A percentile compares a stretch with the other conserved stretches of the same genome.
These are phyloP conservation scores for Drosophila prostipennis DNA, from an alignment of 2,888 invertebrate genomes.

Conservation along the genomic window DNA sequence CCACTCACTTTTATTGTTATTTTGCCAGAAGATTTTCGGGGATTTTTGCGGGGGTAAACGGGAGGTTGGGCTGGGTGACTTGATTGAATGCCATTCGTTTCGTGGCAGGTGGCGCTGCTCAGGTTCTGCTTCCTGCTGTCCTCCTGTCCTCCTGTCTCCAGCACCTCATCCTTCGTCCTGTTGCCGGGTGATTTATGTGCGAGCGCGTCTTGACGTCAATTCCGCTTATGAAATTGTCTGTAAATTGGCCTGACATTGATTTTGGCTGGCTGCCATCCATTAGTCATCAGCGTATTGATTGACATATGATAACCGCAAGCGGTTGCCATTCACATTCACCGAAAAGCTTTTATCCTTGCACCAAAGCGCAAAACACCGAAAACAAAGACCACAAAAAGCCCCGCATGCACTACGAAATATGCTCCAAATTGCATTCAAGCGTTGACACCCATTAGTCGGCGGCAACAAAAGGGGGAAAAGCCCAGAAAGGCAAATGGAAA, in stretches of 20 bases:
- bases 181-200: slow-evolving; percentile 46
- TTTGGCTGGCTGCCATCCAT: slow-evolving; percentile 57
- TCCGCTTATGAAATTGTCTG: slow-evolving; percentile 58
- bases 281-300: slow-evolving; percentile 68
- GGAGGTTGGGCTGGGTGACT: slow-evolving; percentile 4
- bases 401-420: slow-evolving; percentile 55
- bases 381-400: slow-evolving; percentile 12
- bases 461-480: slow-evolving; percentile 33
- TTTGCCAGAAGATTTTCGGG: slow-evolving; percentile 31
- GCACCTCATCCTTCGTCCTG: slow-evolving; percentile 14
- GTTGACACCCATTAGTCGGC: slow-evolving; percentile 73
- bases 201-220: slow-evolving; percentile 50
- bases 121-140: background rate
- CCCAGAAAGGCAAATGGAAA: slow-evolving; percentile 36
- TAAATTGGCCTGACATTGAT: slow-evolving; percentile 69
- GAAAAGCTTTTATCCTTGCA: slow-evolving; percentile 41
- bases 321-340: slow-evolving; percentile 39
- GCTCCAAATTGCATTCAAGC: slow-evolving; percentile 73
- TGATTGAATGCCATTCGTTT: slow-evolving; percentile 65
- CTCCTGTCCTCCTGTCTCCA: background rate
- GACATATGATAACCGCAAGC: slow-evolving; percentile 66
- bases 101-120: slow-evolving; percentile 46
- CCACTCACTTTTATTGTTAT: slow-evolving; percentile 54
- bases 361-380: slow-evolving; percentile 19
- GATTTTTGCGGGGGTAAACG: background rate